These are phyloP conservation scores for Drosophila pegasa DNA, from an alignment of 2,888 invertebrate genomes.

Conservation along the genomic window DNA sequence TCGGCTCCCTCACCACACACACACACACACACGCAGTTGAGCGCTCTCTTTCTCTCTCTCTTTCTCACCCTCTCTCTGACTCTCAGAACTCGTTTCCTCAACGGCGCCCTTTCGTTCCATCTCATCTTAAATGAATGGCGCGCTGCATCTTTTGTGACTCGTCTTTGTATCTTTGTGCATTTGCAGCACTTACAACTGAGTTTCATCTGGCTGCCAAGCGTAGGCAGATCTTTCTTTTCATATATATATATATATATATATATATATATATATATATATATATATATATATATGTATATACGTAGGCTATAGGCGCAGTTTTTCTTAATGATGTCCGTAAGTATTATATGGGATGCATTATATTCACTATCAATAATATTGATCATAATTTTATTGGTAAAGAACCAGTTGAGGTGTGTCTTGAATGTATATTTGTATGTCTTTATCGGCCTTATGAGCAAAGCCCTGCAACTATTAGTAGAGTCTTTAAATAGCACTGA, in stretches of 20 bases:
- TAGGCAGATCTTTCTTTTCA: conserved; percentile 26
- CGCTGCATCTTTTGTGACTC: conserved; percentile 40
- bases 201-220: conserved; percentile 42
- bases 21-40: not conserved
- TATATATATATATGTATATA: not conserved
- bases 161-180: conserved; percentile 30
- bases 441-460: not conserved
- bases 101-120: conserved; percentile 41
- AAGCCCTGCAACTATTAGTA: not conserved
- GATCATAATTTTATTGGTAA: conserved; percentile 11
- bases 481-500: conserved; percentile 4
- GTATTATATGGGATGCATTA: conserved; percentile 15
- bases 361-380: conserved; percentile 7
- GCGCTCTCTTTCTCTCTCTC: not conserved
- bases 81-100: conserved; percentile 46
- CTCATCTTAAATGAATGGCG: conserved; percentile 36
- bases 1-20: conserved; percentile 11
- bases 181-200: conserved; percentile 25
- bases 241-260: not conserved
- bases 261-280: not conserved
- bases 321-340: conserved; percentile 15
- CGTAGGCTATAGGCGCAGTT: conserved; percentile 18
- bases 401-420: not conserved
- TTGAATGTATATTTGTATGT: not conserved
- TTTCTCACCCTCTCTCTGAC: conserved; percentile 2